phyloP scores from a whole-genome alignment of 1,140 invertebrate species.

The Heterodera carotae region DNA sequence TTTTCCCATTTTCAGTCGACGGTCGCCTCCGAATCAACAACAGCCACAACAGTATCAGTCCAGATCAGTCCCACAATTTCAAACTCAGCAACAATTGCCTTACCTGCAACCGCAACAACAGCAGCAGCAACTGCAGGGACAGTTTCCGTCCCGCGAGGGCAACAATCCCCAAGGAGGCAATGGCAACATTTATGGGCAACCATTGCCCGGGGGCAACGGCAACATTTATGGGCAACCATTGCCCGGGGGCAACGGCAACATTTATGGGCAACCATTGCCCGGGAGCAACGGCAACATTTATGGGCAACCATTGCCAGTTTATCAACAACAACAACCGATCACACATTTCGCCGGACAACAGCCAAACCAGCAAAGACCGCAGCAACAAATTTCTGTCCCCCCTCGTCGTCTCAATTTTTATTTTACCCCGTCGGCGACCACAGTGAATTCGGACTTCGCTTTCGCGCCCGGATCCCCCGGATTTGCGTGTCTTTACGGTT shows the following conservation, averaged over 20 bases:
- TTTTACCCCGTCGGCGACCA: constrained; percentile 15
- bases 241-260: no score
- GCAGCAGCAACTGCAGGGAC: no score
- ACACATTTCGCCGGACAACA: not conserved
- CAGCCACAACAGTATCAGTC: not conserved
- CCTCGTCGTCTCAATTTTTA: constrained; percentile 7
- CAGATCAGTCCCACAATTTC: not conserved
- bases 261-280: no score
- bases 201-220: no score
- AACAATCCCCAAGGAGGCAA: no score
- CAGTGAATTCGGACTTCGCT: constrained; percentile 18
- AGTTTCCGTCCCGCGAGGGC: not conserved
- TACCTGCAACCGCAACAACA: not conserved
- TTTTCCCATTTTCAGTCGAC: no score
- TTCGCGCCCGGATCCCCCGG: constrained; percentile 12
- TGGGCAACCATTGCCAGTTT: no score
- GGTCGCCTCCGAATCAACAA: not conserved
- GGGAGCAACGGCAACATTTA: no score
- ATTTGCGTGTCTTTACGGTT: constrained; percentile 17
- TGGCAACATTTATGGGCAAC: no score
- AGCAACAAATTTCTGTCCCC: not conserved
- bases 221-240: no score
- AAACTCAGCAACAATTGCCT: not conserved
- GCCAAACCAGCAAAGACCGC: not conserved
- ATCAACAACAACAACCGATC: not conserved